phyloP scores from a whole-genome alignment of 2,888 invertebrate species.

The Catocala sponsa region DNA sequence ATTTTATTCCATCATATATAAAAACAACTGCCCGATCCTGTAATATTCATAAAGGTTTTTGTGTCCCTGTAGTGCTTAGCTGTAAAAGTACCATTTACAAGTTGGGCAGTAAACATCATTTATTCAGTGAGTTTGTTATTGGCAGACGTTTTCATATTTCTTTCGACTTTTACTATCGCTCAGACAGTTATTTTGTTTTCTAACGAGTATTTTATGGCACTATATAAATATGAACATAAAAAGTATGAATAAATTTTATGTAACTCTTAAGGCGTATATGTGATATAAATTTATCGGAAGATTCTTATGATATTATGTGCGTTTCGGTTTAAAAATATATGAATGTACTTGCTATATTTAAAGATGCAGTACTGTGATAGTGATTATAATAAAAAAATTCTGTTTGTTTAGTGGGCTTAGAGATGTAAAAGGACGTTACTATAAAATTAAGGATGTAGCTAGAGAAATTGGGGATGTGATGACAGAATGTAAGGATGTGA shows the following conservation, averaged over 20 bases:
- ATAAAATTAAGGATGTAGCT: too few relatives aligned
- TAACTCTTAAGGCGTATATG: conserved; percentile 25
- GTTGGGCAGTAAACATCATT: conserved; percentile 42
- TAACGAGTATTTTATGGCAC: conserved; percentile 38
- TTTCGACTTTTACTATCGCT: conserved; percentile 42
- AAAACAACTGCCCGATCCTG: neutral
- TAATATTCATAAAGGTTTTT: conserved; percentile 9
- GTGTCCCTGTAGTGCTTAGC: conserved; percentile 18
- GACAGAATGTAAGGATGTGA: too few relatives aligned
- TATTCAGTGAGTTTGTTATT: conserved; percentile 44
- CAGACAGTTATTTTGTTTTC: conserved; percentile 40
- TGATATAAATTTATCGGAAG: conserved; percentile 26
- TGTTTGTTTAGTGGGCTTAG: too few relatives aligned
- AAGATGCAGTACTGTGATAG: too few relatives aligned
- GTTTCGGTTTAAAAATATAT: neutral
- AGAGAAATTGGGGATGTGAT: too few relatives aligned
- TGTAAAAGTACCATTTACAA: conserved; percentile 39
- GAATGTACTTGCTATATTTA: too few relatives aligned
- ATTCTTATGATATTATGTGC: conserved; percentile 13
- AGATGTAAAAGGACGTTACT: too few relatives aligned
- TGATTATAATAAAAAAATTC: too few relatives aligned
- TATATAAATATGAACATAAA: conserved; percentile 42
- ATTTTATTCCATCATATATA: neutral
- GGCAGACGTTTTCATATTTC: conserved; percentile 52
- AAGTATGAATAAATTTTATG: conserved; percentile 37